Evolutionary conservation across 1,140 invertebrate genomes (phyloP).

Genomic region (Formica selysi): DNA sequence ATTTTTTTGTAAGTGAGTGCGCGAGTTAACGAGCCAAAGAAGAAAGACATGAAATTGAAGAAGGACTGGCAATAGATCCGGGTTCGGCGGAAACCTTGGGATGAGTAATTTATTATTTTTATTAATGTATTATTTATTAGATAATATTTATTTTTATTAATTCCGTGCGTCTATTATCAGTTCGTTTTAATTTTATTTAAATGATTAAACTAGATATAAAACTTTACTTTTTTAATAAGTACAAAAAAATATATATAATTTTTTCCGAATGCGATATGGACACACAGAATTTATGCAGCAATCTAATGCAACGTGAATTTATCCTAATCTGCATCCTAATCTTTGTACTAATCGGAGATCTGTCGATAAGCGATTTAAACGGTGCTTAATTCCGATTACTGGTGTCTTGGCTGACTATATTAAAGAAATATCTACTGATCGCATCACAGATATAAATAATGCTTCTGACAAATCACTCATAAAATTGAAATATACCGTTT

Average conservation of each 20-base stretch:
- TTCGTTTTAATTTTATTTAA: too few relatives aligned
- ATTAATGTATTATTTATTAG: too few relatives aligned
- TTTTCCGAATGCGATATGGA: background rate
- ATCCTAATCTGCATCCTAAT: background rate
- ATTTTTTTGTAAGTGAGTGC: too few relatives aligned
- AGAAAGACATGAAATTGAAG: too few relatives aligned
- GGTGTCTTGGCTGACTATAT: background rate
- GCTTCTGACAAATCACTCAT: conserved; percentile 24
- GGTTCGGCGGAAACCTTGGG: too few relatives aligned
- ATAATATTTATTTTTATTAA: too few relatives aligned
- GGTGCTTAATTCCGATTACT: background rate
- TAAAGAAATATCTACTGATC: background rate
- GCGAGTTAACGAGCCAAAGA: too few relatives aligned
- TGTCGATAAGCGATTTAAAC: background rate
- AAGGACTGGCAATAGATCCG: too few relatives aligned
- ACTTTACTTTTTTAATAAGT: too few relatives aligned
- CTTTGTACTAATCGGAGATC: background rate
- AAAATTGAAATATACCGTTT: conserved; percentile 40
- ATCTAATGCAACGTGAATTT: conserved; percentile 3
- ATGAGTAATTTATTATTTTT: too few relatives aligned
- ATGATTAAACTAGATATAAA: too few relatives aligned
- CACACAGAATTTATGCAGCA: background rate
- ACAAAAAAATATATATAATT: background rate
- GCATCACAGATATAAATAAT: background rate
- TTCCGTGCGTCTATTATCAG: too few relatives aligned